Percentiles rank a stretch among this genome's conserved stretches.
Conservation (phyloP, 2,888 invertebrate genomes). For the Myathropa florea region DNA sequence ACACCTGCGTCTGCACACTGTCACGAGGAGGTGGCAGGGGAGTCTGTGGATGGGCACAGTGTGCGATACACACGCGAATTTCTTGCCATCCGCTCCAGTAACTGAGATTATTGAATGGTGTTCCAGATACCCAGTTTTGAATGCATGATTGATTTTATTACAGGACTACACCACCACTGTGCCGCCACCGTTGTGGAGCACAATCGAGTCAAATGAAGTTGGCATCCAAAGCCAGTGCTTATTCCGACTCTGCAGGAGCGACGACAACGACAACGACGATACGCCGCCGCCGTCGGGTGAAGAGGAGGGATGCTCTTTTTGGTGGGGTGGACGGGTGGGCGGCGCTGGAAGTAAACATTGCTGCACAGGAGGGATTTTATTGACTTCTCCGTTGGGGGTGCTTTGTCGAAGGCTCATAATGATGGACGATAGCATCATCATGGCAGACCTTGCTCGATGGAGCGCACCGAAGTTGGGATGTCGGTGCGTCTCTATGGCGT, state of each 20-base stretch:
- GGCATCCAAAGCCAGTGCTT: background rate
- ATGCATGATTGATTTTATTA: constrained; percentile 68
- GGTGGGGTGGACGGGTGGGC: background rate
- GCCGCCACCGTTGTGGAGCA: background rate
- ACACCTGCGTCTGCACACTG: too few relatives aligned
- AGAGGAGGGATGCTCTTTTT: background rate
- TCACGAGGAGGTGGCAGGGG: too few relatives aligned
- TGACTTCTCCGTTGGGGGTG: constrained; percentile 40
- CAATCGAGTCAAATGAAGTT: constrained; percentile 46
- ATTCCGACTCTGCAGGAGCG: background rate
- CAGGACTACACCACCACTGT: constrained; percentile 21
- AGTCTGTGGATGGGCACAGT: constrained; percentile 5
- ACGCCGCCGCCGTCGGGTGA: too few relatives aligned
- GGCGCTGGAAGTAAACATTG: constrained; percentile 5
- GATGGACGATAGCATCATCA: constrained; percentile 38
- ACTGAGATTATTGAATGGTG: constrained; percentile 64
- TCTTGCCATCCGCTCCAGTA: constrained; percentile 26
- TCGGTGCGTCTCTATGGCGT: constrained; percentile 1
- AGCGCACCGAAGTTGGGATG: constrained; percentile 26
- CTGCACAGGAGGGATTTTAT: constrained; percentile 10
- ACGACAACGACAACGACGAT: background rate
- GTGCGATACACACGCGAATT: background rate
- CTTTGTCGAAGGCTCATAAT: constrained; percentile 37
- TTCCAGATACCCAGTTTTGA: constrained; percentile 59
- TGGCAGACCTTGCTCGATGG: constrained; percentile 40